Evolutionary conservation across 2,113 vertebrate species (phyloP).

Genomic region (Theristicus caerulescens): DNA sequence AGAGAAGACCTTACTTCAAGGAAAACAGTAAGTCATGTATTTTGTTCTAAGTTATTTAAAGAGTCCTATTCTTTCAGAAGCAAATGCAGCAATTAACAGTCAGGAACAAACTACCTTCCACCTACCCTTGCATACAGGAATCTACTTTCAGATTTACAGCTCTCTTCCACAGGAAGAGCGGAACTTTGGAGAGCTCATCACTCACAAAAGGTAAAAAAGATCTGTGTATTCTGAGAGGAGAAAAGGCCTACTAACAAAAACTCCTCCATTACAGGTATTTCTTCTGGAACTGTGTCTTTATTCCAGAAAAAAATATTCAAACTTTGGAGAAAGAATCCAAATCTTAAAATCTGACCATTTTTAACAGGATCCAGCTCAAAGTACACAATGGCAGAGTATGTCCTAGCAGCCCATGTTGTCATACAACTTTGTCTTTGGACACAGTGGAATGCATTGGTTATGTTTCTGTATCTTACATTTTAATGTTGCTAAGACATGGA

Average conservation of each 20-base stretch:
- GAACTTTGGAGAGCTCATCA: neutral
- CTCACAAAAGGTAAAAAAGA: neutral
- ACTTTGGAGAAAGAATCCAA: neutral
- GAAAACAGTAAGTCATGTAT: neutral
- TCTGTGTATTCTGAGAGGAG: neutral
- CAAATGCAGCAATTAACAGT: neutral
- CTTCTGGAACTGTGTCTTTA: neutral
- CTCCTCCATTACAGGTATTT: neutral
- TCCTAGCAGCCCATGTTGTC: neutral
- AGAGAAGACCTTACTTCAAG: neutral
- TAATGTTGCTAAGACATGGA: neutral
- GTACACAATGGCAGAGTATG: neutral
- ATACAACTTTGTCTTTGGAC: neutral
- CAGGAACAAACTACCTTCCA: neutral
- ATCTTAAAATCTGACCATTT: neutral
- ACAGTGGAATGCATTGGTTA: neutral
- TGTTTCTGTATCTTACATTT: neutral
- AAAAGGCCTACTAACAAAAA: neutral
- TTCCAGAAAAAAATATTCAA: neutral
- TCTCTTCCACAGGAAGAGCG: neutral
- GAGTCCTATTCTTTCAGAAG: neutral
- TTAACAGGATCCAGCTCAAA: neutral
- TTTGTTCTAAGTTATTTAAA: neutral
- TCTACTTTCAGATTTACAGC: neutral
- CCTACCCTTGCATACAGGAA: neutral